Percentiles rank a stretch among this genome's conserved stretches.
Conservation (phyloP, 2,888 invertebrate species). For the Nasonia oneida region DNA sequence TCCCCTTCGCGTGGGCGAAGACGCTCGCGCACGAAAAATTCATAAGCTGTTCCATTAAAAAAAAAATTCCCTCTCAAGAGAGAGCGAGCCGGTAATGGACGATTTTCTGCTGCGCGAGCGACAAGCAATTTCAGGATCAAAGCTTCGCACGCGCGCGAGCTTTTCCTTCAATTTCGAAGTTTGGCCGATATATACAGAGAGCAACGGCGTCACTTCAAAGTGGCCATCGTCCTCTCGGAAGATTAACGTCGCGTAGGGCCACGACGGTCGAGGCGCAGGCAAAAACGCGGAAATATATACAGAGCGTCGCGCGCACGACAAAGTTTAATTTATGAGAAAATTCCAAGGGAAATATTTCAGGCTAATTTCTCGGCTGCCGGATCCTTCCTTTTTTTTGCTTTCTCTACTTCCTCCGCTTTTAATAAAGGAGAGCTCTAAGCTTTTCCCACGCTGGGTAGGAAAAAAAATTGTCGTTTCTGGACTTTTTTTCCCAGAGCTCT, state of each 20-base stretch:
- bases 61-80: not conserved
- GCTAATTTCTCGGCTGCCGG: slow-evolving; percentile 71
- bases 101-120: slow-evolving; percentile 13
- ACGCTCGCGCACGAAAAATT: slow-evolving; percentile 35
- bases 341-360: slow-evolving; percentile 71
- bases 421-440: not conserved
- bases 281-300: slow-evolving; percentile 25
- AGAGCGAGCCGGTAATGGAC: not conserved
- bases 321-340: slow-evolving; percentile 74
- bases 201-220: slow-evolving; percentile 10
- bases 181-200: slow-evolving; percentile 11
- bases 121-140: slow-evolving; percentile 55
- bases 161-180: slow-evolving; percentile 50
- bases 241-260: slow-evolving; percentile 17
- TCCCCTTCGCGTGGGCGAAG: not conserved
- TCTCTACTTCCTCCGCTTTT: not conserved
- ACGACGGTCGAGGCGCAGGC: not conserved
- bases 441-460: not conserved
- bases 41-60: slow-evolving; percentile 54
- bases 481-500: not conserved
- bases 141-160: not conserved
- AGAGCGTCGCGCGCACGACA: slow-evolving; percentile 63
- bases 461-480: slow-evolving; percentile 2
- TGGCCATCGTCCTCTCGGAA: not conserved
- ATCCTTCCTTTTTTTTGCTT: slow-evolving; percentile 12